These are phyloP conservation scores for Keiferia lycopersicella DNA, from an alignment of 2,888 invertebrate species.

Conservation along the genomic window DNA sequence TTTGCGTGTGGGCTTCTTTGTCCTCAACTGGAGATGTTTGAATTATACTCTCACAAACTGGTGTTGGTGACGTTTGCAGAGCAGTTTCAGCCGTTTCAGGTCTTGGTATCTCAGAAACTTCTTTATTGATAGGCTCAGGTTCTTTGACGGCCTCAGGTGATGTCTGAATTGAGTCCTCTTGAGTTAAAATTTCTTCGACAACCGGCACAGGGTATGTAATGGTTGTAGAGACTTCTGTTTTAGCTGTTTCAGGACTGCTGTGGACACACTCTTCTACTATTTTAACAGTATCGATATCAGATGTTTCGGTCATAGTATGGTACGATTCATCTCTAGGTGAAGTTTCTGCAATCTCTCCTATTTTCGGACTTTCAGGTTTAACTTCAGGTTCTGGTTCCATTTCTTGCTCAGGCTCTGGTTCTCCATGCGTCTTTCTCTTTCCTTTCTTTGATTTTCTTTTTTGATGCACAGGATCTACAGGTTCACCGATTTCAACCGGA, in stretches of 20 bases:
- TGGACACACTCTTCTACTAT: conserved; percentile 84
- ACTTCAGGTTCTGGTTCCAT: conserved; percentile 41
- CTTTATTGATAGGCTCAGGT: conserved; percentile 63
- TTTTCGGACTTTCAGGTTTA: conserved; percentile 69
- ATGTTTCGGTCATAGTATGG: conserved; percentile 80
- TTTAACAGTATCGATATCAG: conserved; percentile 83
- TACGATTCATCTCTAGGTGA: conserved; percentile 82
- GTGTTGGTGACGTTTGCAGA: conserved; percentile 79
- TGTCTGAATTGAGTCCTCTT: conserved; percentile 82
- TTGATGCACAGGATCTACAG: conserved; percentile 40
- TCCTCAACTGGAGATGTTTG: conserved; percentile 83
- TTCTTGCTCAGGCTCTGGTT: conserved; percentile 40
- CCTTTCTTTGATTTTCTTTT: conserved; percentile 75
- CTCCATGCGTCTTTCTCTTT: conserved; percentile 69
- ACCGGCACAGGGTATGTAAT: conserved; percentile 82
- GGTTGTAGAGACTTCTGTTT: conserved; percentile 76
- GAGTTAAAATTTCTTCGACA: conserved; percentile 79
- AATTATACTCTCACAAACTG: conserved; percentile 71
- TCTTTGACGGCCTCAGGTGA: conserved; percentile 75
- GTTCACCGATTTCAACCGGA: conserved; percentile 53
- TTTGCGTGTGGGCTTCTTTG: conserved; percentile 67
- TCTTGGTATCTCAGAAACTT: conserved; percentile 47
- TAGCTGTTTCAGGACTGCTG: conserved; percentile 70
- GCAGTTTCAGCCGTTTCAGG: conserved; percentile 64
- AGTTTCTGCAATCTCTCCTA: conserved; percentile 71